Evolutionary conservation across 1,140 invertebrate genomes (phyloP).

Genomic region (Drosophila suzukii): DNA sequence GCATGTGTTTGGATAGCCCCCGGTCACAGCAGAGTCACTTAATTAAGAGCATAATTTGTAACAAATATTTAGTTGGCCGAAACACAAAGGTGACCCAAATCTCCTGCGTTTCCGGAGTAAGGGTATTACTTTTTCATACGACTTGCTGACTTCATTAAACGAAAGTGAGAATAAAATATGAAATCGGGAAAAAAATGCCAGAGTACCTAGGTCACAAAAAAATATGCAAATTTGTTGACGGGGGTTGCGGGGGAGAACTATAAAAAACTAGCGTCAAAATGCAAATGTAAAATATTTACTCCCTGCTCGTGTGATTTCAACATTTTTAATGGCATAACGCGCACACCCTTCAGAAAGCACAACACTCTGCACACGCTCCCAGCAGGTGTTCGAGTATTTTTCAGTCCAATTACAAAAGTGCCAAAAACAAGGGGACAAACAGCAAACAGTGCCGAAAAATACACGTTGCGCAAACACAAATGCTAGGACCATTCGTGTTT

Average conservation of each 20-base stretch:
- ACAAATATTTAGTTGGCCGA: constrained; percentile 77
- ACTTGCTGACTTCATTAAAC: constrained; percentile 72
- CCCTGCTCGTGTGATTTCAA: constrained; percentile 72
- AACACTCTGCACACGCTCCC: constrained; percentile 15
- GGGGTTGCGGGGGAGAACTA: constrained; percentile 10
- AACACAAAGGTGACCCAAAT: constrained; percentile 44
- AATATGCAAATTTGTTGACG: constrained; percentile 71
- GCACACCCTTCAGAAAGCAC: constrained; percentile 21
- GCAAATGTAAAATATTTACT: constrained; percentile 82
- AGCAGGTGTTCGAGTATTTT: constrained; percentile 72
- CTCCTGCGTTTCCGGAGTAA: constrained; percentile 30
- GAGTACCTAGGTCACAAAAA: constrained; percentile 32
- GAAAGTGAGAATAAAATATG: constrained; percentile 49
- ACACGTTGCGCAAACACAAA: constrained; percentile 38
- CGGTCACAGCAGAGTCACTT: constrained; percentile 57
- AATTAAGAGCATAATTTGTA: constrained; percentile 81
- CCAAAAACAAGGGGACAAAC: constrained; percentile 55
- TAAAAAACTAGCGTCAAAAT: constrained; percentile 80
- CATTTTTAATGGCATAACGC: constrained; percentile 74
- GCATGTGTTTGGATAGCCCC: constrained; percentile 32
- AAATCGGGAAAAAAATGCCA: constrained; percentile 33
- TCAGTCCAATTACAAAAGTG: constrained; percentile 73
- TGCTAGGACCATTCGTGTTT: constrained; percentile 46
- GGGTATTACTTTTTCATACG: constrained; percentile 37
- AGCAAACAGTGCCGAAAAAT: constrained; percentile 21